Evolutionary conservation across 92 coral and sea anemone genomes (phyloP).

Genomic region (Plumapathes pennacea): DNA sequence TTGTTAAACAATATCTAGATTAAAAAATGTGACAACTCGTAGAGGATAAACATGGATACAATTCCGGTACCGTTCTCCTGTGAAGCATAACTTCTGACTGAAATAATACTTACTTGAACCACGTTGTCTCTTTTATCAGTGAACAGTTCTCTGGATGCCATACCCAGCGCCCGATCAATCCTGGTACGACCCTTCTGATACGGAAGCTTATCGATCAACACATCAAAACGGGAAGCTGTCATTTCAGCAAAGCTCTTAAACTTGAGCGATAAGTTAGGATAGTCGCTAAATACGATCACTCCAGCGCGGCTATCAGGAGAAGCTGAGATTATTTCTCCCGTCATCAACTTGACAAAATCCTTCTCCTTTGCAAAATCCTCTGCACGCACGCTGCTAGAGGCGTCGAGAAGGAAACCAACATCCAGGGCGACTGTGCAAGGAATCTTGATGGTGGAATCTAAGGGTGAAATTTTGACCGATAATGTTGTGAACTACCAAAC

Average conservation of each 20-base stretch:
- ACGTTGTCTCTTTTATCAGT: conserved; percentile 52
- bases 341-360: conserved; percentile 71
- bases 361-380: conserved; percentile 60
- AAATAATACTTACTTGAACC: conserved; percentile 47
- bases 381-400: conserved; percentile 80
- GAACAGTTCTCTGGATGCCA: conserved; percentile 62
- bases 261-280: conserved; percentile 69
- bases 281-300: conserved; percentile 81
- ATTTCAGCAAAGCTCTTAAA: conserved; percentile 56
- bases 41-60: too few relatives aligned
- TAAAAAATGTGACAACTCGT: too few relatives aligned
- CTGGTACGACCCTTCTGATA: conserved; percentile 79
- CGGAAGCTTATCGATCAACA: conserved; percentile 64
- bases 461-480: too few relatives aligned
- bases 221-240: conserved; percentile 54
- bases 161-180: conserved; percentile 75
- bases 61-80: too few relatives aligned
- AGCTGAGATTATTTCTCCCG: conserved; percentile 59
- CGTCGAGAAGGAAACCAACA: conserved; percentile 83
- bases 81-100: too few relatives aligned
- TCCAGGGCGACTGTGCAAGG: conserved; percentile 71
- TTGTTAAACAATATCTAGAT: too few relatives aligned
- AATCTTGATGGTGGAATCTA: conserved; percentile 60
- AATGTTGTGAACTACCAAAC: too few relatives aligned
- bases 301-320: conserved; percentile 84